phyloP scores from a whole-genome alignment of 2,797 vertebrate species.

The Tenualosa thibaudeaui region DNA sequence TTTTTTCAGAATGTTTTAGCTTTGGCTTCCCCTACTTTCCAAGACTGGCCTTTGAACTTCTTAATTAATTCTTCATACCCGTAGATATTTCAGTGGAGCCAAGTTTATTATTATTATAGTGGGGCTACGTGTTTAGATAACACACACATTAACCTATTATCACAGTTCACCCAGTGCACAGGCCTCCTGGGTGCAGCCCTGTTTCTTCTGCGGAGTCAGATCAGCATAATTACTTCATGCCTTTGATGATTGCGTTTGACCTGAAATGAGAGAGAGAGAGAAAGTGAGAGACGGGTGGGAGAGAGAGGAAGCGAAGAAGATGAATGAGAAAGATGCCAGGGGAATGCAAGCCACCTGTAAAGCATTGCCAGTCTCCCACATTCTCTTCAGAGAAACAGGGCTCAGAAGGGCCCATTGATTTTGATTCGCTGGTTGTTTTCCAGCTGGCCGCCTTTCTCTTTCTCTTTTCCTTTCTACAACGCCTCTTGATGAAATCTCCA shows the following conservation, averaged over 20 bases:
- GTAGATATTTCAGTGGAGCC: slow-evolving; percentile 8
- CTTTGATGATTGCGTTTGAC: slow-evolving; percentile 69
- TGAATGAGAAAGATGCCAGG: neutral
- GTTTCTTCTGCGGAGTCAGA: slow-evolving; percentile 65
- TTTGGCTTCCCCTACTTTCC: neutral
- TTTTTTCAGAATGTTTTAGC: neutral
- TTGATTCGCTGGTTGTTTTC: slow-evolving; percentile 15
- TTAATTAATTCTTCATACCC: slow-evolving; percentile 24
- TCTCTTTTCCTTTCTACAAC: neutral
- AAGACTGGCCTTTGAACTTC: slow-evolving; percentile 12
- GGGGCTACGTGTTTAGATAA: slow-evolving; percentile 62
- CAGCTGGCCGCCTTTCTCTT: neutral
- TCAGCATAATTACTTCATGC: slow-evolving; percentile 73
- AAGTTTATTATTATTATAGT: slow-evolving; percentile 8
- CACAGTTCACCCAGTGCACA: slow-evolving; percentile 67
- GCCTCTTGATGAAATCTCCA: neutral
- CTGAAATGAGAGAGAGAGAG: slow-evolving; percentile 46
- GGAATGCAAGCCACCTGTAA: neutral
- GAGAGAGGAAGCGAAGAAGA: neutral
- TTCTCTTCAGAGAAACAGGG: neutral
- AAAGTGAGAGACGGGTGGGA: neutral
- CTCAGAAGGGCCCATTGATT: slow-evolving; percentile 5
- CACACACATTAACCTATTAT: slow-evolving; percentile 68
- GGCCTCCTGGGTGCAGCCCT: slow-evolving; percentile 63
- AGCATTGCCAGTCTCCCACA: neutral